Percentiles rank a stretch among this genome's conserved stretches.
Conservation (phyloP, 92 coral and sea anemone genomes). For the Plumapathes pennacea region DNA sequence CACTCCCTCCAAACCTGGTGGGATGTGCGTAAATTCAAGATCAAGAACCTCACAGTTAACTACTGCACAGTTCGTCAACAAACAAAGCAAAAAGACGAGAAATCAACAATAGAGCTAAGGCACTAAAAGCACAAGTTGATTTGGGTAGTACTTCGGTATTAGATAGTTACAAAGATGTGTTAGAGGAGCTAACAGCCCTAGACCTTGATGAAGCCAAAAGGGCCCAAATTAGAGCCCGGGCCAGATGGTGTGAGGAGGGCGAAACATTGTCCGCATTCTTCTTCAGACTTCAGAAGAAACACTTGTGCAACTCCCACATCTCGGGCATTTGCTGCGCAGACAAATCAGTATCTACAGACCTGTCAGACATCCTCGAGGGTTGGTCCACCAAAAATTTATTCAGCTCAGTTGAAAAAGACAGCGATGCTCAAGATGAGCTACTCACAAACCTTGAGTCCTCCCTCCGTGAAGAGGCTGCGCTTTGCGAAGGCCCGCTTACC, state of each 20-base stretch:
- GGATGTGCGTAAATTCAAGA: conserved; percentile 38
- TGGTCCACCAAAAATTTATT: not conserved
- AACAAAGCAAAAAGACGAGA: no score
- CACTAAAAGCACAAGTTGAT: not conserved
- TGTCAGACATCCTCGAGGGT: not conserved
- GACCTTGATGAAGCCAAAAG: not conserved
- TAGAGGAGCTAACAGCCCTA: not conserved
- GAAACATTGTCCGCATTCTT: conserved; percentile 28
- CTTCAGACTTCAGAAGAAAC: conserved; percentile 3
- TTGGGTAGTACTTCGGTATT: not conserved
- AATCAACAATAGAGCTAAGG: not conserved
- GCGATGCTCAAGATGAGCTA: not conserved
- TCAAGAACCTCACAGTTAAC: not conserved
- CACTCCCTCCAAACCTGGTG: conserved; percentile 30
- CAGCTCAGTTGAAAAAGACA: not conserved
- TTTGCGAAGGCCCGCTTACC: conserved; percentile 22
- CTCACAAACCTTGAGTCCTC: not conserved
- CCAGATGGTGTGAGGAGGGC: conserved; percentile 38
- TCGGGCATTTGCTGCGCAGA: not conserved
- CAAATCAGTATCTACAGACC: not conserved
- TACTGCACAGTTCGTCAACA: not conserved
- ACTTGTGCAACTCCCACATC: not conserved
- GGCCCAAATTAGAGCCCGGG: not conserved
- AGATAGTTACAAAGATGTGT: not conserved
- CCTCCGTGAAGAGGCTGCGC: not conserved